A percentile compares a stretch with the other conserved stretches of the same genome.
phyloP scores from a whole-genome alignment of 2,888 invertebrate species.

The Pachliopta kotzebuea region DNA sequence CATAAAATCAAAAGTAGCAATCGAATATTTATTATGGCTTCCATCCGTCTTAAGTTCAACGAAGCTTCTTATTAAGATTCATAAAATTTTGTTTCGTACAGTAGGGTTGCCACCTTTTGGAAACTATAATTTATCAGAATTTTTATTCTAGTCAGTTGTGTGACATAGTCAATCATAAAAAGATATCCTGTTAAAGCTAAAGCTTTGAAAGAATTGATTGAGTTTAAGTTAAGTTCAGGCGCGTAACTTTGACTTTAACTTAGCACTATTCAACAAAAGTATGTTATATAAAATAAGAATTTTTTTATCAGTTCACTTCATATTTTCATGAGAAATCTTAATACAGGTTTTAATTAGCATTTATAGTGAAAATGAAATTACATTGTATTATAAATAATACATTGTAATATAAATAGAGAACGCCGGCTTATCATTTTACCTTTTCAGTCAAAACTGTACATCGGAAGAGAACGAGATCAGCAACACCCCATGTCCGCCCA shows the following conservation, averaged over 20 bases:
- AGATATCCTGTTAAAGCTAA: neutral
- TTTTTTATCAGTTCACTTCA: too few relatives aligned
- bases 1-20: neutral
- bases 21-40: neutral
- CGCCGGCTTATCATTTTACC: neutral
- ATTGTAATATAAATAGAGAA: neutral
- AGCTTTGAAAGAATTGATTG: neutral
- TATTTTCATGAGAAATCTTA: too few relatives aligned
- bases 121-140: neutral
- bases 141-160: neutral
- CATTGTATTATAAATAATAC: too few relatives aligned
- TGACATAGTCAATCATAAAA: neutral
- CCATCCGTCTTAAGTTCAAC: neutral
- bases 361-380: too few relatives aligned
- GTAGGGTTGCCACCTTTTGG: neutral
- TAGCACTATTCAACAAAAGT: neutral
- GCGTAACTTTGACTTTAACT: neutral
- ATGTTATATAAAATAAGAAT: too few relatives aligned
- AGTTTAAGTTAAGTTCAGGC: too few relatives aligned
- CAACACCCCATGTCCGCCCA: conserved; percentile 86
- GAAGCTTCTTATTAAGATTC: neutral
- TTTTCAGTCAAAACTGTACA: conserved; percentile 62
- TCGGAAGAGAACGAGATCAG: conserved; percentile 65
- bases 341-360: too few relatives aligned
- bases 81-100: neutral